These are phyloP conservation scores for Lasioglossum villosulum DNA, from an alignment of 2,888 invertebrate species.

Conservation along the genomic window DNA sequence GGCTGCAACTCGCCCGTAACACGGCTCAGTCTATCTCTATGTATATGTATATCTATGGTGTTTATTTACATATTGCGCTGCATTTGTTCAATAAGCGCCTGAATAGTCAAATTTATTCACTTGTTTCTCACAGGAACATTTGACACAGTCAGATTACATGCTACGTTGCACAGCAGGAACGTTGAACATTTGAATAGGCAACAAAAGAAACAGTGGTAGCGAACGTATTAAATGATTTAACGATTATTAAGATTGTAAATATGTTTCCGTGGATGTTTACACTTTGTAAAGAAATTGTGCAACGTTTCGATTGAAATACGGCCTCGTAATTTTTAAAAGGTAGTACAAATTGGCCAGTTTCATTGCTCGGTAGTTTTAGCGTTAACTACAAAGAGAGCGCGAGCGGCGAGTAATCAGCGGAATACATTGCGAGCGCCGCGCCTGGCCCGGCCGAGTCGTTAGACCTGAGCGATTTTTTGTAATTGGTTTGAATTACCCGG, in stretches of 20 bases:
- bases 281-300: background rate
- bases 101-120: background rate
- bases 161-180: background rate
- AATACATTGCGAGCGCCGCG: background rate
- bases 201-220: background rate
- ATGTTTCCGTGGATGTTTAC: background rate
- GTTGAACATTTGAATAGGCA: background rate
- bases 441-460: background rate
- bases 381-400: background rate
- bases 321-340: background rate
- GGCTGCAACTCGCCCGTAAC: no score
- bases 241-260: background rate
- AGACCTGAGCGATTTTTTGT: slow-evolving; percentile 4
- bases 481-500: slow-evolving; percentile 42
- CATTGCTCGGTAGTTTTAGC: background rate
- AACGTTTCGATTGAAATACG: background rate
- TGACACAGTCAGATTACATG: no score
- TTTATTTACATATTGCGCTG: background rate
- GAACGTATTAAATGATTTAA: background rate
- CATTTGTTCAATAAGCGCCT: background rate
- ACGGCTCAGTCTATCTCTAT: no score
- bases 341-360: background rate
- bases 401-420: background rate
- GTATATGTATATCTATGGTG: no score
- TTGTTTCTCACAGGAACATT: background rate